Evolutionary conservation across 2,888 invertebrate genomes (phyloP).

Genomic region (Blomia tropicalis): DNA sequence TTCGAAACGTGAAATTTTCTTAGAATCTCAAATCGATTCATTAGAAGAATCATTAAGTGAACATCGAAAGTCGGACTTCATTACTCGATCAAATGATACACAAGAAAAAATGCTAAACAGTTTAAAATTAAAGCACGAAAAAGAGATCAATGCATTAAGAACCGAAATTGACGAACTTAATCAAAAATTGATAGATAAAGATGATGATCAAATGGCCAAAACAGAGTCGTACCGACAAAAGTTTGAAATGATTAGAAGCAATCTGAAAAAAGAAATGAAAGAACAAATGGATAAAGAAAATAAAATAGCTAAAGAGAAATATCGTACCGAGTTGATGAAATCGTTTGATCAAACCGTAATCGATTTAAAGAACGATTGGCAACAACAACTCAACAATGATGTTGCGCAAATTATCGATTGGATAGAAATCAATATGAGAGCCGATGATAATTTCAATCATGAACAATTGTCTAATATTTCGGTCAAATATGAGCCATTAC

Average conservation of each 20-base stretch:
- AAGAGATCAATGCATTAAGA: neutral
- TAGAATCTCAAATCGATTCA: neutral
- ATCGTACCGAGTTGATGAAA: neutral
- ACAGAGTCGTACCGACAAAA: neutral
- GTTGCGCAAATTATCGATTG: neutral
- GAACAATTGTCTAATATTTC: neutral
- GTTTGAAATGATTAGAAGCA: neutral
- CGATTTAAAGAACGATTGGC: neutral
- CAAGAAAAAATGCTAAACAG: neutral
- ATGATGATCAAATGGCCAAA: neutral
- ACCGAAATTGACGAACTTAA: neutral
- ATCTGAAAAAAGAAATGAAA: neutral
- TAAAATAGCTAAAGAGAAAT: neutral
- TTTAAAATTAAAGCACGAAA: neutral
- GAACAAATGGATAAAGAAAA: neutral
- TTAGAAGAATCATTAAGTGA: constrained; percentile 6
- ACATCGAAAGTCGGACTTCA: neutral
- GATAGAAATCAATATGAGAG: neutral
- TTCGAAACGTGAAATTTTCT: neutral
- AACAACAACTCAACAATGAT: neutral
- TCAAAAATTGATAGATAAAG: neutral
- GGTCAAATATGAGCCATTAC: neutral
- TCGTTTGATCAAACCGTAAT: neutral
- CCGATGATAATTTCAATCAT: neutral
- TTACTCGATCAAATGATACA: neutral